Evolutionary conservation across 2,797 vertebrate genomes (phyloP).

Genomic region (Xenopus petersii): DNA sequence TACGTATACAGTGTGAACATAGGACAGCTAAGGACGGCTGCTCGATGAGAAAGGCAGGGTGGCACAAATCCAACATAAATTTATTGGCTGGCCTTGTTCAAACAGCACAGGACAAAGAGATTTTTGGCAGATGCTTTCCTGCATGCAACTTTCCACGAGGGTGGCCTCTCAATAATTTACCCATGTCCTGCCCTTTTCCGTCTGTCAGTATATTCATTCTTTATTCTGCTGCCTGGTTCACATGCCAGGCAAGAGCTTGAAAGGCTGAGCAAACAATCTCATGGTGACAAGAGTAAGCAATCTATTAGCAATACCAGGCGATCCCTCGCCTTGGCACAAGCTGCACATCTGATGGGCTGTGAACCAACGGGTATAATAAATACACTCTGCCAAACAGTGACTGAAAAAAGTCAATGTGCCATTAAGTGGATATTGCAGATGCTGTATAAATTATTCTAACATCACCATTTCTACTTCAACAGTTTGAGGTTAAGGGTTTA

Average conservation of each 20-base stretch:
- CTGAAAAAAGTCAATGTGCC: no score
- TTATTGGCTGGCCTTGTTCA: constrained; percentile 29
- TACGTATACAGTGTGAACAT: neutral
- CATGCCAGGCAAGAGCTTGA: constrained; percentile 19
- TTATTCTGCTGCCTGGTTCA: constrained; percentile 8
- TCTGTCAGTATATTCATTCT: constrained; percentile 13
- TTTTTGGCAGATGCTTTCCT: constrained; percentile 22
- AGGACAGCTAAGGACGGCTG: constrained; percentile 8
- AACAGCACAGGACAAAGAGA: constrained; percentile 20
- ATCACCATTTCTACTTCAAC: no score
- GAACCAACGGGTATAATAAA: no score
- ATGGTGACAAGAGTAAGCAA: no score
- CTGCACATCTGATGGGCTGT: no score
- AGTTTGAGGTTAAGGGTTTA: no score
- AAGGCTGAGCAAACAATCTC: constrained; percentile 3
- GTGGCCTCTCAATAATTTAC: constrained; percentile 38
- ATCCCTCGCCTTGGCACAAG: no score
- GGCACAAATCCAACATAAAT: constrained; percentile 30
- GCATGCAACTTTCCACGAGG: constrained; percentile 5
- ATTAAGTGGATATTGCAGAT: no score
- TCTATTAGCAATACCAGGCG: no score
- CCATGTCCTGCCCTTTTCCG: constrained; percentile 22
- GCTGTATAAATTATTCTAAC: no score
- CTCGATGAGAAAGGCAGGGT: constrained; percentile 6
- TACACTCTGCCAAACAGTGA: no score